Base-by-base conservation (phyloP, 37 sponge, comb jelly and placozoan species). In the Diacarnus erythraeanus region DNA sequence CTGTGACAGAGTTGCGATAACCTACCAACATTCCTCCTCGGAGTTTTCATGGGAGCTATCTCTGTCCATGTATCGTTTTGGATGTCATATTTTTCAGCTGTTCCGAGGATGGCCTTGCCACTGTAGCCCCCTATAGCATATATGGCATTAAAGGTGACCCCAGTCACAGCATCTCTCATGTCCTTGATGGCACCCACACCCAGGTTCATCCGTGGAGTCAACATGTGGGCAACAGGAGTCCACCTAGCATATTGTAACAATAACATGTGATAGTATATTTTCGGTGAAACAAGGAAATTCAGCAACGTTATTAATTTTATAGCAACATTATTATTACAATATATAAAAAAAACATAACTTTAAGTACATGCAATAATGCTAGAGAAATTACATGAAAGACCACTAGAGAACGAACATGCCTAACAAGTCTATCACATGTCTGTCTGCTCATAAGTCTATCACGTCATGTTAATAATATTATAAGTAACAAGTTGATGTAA, bases 41-140 rank as follows among this genome's bases (percentile, higher is more conserved):
- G 94, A 10, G 94, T 93, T 54, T 83, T 89, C 94, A 93, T 93
- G 40, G 87, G 87, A 25, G 90, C 82, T 38, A 93, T 89, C 37
- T 93, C 94, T 22, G 74, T 83, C 94, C 94, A 93, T 3, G 64
- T 78, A 64, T 93, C 89, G 8, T 86, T 86, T 70, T 83, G 79
- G 1, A 93, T 89, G 56, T 93, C 94, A 57, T 93, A 93, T 38
- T 88, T 78, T 87, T 93, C 94, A n/a, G 90, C 94, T 2, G 86
- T 87, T 5, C 94, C 94, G 0, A 93, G 86, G 59, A 93, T 93
- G 25, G 90, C 74, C 75, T 93, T 89, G 23, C 94, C 94, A 56
- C 88, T 87, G 83, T 93, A 93, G 59, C 94, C 94, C 23, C 94
- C 94, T 51, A 93, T 86, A 58, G 87, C 86, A 60, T 84, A 93